A percentile compares a stretch with the other conserved stretches of the same genome.
These are phyloP conservation scores for Acheta domesticus DNA, from an alignment of 2,888 invertebrate species.

Conservation along the genomic window DNA sequence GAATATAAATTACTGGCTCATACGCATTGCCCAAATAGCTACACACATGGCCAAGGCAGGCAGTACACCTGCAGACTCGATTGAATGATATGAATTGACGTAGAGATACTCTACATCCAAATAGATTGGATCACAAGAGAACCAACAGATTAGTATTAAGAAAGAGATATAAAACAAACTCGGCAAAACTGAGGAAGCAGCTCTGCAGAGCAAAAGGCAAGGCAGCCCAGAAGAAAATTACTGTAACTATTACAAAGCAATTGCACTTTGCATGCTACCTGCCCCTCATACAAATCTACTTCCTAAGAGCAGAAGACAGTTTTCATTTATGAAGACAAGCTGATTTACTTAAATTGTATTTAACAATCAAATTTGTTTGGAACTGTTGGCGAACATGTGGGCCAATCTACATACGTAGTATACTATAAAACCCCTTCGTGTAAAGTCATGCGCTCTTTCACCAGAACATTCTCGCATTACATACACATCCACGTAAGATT, in stretches of 20 bases:
- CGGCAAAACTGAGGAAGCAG: background rate
- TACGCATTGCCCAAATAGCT: background rate
- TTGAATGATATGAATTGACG: background rate
- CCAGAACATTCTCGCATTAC: background rate
- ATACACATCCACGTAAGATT: background rate
- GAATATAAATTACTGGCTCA: background rate
- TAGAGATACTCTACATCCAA: conserved; percentile 9
- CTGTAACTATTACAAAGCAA: background rate
- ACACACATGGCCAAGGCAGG: conserved; percentile 1
- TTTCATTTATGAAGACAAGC: background rate
- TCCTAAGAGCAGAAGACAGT: background rate
- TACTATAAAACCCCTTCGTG: background rate
- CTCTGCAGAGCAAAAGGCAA: background rate
- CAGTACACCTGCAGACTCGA: background rate
- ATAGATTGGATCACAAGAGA: conserved; percentile 18
- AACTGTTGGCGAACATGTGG: conserved; percentile 18
- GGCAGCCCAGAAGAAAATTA: background rate
- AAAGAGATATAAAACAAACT: background rate
- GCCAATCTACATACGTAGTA: background rate
- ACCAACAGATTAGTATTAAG: background rate
- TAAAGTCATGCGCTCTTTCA: background rate
- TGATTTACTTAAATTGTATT: background rate
- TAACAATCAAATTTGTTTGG: background rate
- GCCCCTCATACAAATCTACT: background rate
- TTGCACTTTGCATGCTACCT: background rate